phyloP scores from a whole-genome alignment of 2,888 invertebrate species.

The Stenodema calcarata region DNA sequence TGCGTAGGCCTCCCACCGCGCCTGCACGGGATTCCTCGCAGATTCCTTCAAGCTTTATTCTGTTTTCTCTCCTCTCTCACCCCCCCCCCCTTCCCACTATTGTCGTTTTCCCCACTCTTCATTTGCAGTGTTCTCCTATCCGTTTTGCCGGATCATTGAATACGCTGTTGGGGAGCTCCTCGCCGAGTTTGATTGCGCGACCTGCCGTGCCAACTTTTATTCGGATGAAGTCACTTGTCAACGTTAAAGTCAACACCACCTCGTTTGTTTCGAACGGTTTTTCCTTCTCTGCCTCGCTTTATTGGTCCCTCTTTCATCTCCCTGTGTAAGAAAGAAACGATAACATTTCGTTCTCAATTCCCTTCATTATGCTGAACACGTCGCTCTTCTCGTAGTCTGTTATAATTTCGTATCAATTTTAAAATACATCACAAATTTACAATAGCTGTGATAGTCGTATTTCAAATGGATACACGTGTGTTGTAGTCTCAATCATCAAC shows the following conservation, averaged over 20 bases:
- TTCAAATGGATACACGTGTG: too few species aligned
- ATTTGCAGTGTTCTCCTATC: not conserved
- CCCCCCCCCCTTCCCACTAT: not conserved
- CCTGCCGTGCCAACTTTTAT: not conserved
- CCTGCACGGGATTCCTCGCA: not conserved
- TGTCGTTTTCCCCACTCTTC: not conserved
- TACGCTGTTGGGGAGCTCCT: not conserved
- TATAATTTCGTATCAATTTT: too few species aligned
- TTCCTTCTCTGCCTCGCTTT: not conserved
- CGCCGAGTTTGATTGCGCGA: not conserved
- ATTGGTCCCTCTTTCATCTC: not conserved
- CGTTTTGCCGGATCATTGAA: not conserved
- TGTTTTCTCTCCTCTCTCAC: not conserved
- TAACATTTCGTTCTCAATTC: not conserved
- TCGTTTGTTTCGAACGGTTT: not conserved
- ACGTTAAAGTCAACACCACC: conserved; percentile 4
- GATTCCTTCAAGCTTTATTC: not conserved
- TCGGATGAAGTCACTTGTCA: conserved; percentile 19
- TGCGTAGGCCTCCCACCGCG: not conserved
- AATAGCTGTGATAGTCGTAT: too few species aligned
- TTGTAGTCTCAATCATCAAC: too few species aligned
- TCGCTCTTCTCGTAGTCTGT: too few species aligned
- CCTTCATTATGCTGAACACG: not conserved
- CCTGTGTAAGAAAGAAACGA: not conserved
- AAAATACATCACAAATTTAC: too few species aligned